Evolutionary conservation across 2,113 vertebrate species (phyloP), one percentile per base, ranked within the genome.

Genomic region (Anser cygnoides): DNA sequence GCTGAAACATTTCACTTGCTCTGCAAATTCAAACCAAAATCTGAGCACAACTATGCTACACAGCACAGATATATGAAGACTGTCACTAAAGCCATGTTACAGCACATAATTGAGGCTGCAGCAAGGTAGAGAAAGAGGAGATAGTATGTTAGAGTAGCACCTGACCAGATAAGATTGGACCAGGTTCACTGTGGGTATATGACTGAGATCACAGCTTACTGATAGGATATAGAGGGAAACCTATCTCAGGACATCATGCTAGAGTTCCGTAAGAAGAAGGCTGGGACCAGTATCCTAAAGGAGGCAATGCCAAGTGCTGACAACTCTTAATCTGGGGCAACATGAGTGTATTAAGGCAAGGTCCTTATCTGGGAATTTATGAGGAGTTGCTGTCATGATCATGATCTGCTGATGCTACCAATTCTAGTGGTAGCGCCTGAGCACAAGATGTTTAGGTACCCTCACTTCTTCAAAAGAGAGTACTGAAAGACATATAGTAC

Each of bases 271-370:
- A 65, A 61, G 14, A 17, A 66, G 31, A 22, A 61, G 18, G 7
- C 13, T 72, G 43, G 39, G 54, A 78, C n/a, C 67, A 15, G 85
- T 31, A 16, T 50, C 66, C 73, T 44, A 72, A 3, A 3, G 13
- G 5, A 28, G 1, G 1, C 25, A 65, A 70, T 9, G 44, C 19
- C 25, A 77, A 8, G 59, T 77, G 29, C 33, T 52, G 29, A 28
- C 20, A 4, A 65, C 28, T 44, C 28, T 31, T 61, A 41, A 28
- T 26, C 1, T 50, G 8, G 11, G 52, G 20, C 63, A 88, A 85
- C 0, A 0, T 22, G 49, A 58, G 8, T 33, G 39, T 4, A 49
- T 16, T 13, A 57, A 87, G 26, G 21, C 7, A 6, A 11, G n/a
- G 10, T n/a, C 9, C 12, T 23, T 18, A 59, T 68, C 37, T 61